Conservation (phyloP, 2,113 vertebrate genomes). For the Colius striatus region DNA sequence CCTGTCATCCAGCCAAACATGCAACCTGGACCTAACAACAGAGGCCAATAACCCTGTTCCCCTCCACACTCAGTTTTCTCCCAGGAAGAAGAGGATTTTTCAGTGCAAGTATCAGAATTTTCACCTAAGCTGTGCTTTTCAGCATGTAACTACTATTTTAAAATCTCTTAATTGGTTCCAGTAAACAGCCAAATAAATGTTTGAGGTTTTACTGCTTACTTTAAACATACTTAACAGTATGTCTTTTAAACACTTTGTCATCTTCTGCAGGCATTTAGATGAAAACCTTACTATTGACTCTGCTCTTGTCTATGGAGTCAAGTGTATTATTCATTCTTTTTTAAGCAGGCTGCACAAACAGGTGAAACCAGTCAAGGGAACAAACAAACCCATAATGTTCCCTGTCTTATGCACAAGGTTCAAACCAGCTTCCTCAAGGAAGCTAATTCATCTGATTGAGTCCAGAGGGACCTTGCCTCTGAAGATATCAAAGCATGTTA, state of each 20-base stretch:
- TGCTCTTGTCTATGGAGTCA: neutral
- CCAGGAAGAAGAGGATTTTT: neutral
- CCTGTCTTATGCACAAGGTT: neutral
- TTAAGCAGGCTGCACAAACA: neutral
- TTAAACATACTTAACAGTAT: neutral
- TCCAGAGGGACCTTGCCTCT: neutral
- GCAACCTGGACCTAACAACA: neutral
- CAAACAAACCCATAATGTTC: neutral
- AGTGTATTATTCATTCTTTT: neutral
- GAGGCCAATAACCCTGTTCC: neutral
- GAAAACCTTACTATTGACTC: neutral
- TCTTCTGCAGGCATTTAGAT: neutral
- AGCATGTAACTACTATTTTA: neutral
- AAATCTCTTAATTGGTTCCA: neutral
- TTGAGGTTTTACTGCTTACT: conserved; percentile 19
- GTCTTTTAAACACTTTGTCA: conserved; percentile 23
- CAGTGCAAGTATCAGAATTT: neutral
- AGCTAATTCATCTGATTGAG: neutral
- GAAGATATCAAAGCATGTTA: neutral
- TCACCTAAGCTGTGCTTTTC: conserved; percentile 13
- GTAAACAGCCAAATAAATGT: conserved; percentile 9
- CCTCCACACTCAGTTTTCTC: neutral
- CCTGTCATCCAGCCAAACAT: neutral
- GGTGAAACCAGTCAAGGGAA: neutral
- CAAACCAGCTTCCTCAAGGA: neutral